Conservation (phyloP, 2,113 vertebrate species). For the Microcebus lehilahytsara region DNA sequence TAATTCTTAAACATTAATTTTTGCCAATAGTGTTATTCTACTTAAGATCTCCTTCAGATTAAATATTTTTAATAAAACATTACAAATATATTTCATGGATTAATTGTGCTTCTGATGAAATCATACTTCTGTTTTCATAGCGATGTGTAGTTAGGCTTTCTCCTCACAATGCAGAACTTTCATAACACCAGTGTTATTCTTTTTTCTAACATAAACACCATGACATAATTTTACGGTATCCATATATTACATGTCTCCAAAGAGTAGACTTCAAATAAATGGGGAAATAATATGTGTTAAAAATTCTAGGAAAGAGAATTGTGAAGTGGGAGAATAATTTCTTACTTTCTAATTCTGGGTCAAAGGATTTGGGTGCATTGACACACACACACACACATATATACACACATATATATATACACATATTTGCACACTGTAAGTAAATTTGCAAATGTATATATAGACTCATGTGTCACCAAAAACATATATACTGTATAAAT, state of each 20-base stretch:
- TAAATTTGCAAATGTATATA: not conserved
- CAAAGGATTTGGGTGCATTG: conserved; percentile 56
- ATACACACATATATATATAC: too few species aligned
- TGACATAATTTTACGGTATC: not conserved
- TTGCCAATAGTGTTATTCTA: not conserved
- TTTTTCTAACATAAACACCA: not conserved
- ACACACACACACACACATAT: not conserved
- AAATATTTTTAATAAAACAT: not conserved
- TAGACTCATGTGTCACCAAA: not conserved
- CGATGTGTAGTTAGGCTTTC: not conserved
- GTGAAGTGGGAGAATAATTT: conserved; percentile 47
- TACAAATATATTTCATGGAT: not conserved
- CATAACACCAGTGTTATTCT: not conserved
- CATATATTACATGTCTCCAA: not conserved
- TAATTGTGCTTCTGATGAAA: not conserved
- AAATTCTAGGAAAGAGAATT: not conserved
- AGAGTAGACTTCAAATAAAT: conserved; percentile 51
- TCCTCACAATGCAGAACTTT: not conserved
- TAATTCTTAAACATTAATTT: not conserved
- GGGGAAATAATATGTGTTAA: conserved; percentile 29
- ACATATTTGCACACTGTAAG: not conserved
- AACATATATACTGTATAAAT: conserved; percentile 13
- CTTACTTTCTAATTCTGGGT: conserved; percentile 19
- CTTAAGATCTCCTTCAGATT: not conserved
- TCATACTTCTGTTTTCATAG: not conserved